Evolutionary conservation across 2,888 invertebrate species (phyloP).

Genomic region (Drosophila meridiana): DNA sequence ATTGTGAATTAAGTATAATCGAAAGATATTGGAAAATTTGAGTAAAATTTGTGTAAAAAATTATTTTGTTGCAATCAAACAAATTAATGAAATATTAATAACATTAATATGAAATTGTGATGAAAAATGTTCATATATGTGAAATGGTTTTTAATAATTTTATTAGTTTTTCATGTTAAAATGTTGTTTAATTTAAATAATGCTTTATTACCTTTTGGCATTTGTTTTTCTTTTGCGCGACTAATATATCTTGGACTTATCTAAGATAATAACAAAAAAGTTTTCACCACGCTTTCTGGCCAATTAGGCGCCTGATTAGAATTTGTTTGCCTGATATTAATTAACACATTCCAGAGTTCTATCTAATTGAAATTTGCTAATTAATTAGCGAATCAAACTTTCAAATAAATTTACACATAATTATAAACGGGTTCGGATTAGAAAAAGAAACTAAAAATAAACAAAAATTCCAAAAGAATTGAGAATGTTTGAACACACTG

Average conservation of each 20-base stretch:
- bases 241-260: conserved; percentile 3
- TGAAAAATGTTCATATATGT: neutral
- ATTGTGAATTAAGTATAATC: neutral
- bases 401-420: conserved; percentile 68
- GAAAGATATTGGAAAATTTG: neutral
- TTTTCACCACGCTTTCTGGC: neutral
- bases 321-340: conserved; percentile 24
- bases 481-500: conserved; percentile 57
- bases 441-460: neutral
- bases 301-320: conserved; percentile 1
- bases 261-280: neutral
- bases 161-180: neutral
- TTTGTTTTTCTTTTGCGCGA: neutral
- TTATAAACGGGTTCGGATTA: conserved; percentile 66
- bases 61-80: neutral
- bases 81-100: neutral
- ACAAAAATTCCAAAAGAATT: neutral
- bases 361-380: conserved; percentile 41
- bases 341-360: conserved; percentile 18
- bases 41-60: neutral
- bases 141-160: neutral
- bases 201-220: neutral
- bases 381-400: conserved; percentile 60
- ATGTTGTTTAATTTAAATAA: neutral
- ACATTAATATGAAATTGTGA: neutral